phyloP scores from a whole-genome alignment of 92 coral and sea anemone genomes.

The Blastomussa wellsi region DNA sequence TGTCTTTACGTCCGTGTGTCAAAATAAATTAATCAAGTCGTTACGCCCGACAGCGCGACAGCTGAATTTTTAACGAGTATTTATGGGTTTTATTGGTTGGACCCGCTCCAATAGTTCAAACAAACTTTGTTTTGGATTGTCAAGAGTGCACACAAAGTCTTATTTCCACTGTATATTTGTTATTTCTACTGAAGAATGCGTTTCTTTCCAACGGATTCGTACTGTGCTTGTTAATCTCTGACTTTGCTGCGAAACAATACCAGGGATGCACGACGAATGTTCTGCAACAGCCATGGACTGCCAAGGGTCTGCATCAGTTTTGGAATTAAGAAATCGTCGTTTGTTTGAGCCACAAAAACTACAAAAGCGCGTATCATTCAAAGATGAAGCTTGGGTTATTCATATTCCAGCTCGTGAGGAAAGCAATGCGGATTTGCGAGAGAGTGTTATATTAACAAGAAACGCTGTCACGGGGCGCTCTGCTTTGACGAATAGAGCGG shows the following conservation, averaged over 20 bases:
- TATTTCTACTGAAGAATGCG: not conserved
- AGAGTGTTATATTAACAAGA: not conserved
- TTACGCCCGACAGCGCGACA: slow-evolving; percentile 12
- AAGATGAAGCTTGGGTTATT: slow-evolving; percentile 36
- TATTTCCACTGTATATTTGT: not conserved
- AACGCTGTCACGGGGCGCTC: slow-evolving; percentile 3
- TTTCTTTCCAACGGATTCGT: not conserved
- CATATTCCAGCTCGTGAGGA: slow-evolving; percentile 25
- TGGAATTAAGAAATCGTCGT: slow-evolving; percentile 20
- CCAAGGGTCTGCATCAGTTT: not conserved
- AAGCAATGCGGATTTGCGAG: not conserved
- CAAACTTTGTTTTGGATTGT: slow-evolving; percentile 35
- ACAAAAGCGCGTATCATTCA: slow-evolving; percentile 44
- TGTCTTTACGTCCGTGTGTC: not conserved
- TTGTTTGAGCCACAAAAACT: slow-evolving; percentile 23
- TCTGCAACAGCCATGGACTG: not conserved
- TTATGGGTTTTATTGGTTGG: slow-evolving; percentile 20
- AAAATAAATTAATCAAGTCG: not conserved
- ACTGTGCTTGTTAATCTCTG: not conserved
- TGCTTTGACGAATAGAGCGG: not conserved
- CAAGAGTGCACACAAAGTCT: slow-evolving; percentile 4
- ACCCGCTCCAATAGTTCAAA: slow-evolving; percentile 16
- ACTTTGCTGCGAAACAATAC: not conserved
- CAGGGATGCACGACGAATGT: not conserved
- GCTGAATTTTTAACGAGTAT: not conserved